Percentiles rank a stretch among this genome's conserved stretches.
These are phyloP conservation scores for Uropetala carovei DNA, from an alignment of 2,888 invertebrate genomes.

Conservation along the genomic window DNA sequence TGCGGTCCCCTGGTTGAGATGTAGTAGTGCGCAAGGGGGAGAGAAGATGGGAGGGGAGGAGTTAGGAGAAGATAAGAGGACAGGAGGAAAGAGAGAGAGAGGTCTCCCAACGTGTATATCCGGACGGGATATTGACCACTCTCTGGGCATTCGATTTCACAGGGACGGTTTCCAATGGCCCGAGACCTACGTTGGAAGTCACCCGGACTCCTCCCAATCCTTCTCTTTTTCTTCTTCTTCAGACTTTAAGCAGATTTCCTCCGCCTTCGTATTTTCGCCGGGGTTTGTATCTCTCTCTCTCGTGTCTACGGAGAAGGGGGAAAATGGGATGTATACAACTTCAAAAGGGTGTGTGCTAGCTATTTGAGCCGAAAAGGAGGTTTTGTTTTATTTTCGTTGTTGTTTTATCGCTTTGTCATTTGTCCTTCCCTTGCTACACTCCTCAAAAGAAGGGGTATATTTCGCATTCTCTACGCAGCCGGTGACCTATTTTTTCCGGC, in stretches of 20 bases:
- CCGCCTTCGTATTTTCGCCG: not conserved
- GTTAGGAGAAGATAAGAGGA: not conserved
- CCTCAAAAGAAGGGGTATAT: no score
- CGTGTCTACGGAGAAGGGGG: not conserved
- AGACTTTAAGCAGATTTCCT: slow-evolving; percentile 5
- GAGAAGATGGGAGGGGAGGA: not conserved
- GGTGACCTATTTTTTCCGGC: no score
- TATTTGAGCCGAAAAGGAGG: no score
- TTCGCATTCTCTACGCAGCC: no score
- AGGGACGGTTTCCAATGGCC: not conserved
- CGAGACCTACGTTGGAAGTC: not conserved
- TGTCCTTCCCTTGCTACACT: no score
- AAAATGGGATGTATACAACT: no score
- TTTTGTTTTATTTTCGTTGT: no score
- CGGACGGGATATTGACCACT: not conserved
- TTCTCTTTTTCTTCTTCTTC: not conserved
- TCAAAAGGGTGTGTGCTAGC: no score
- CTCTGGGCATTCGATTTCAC: slow-evolving; percentile 6
- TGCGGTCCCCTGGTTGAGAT: no score
- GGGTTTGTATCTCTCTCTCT: not conserved
- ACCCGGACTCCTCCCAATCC: not conserved
- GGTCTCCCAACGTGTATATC: not conserved
- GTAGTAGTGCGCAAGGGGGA: not conserved
- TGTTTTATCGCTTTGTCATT: no score
- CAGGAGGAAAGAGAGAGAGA: not conserved